phyloP scores from a whole-genome alignment of 2,797 vertebrate species.

The Pantherophis alleghaniensis region DNA sequence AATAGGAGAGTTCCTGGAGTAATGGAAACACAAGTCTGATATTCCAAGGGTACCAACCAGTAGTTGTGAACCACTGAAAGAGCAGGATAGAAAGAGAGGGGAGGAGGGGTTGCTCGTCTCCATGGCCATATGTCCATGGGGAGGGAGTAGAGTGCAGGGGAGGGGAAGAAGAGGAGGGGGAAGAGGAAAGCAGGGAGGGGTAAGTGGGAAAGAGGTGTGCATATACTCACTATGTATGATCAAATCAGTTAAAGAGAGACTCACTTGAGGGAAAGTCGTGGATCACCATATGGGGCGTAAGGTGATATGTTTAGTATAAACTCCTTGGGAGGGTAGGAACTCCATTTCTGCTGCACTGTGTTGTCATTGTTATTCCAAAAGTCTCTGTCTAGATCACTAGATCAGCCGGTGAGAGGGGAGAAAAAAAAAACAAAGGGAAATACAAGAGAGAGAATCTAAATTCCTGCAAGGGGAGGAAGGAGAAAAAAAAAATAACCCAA shows the following conservation, averaged over 20 bases:
- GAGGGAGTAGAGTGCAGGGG: conserved; percentile 72
- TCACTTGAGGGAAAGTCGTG: conserved; percentile 99
- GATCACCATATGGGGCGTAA: conserved; percentile 98
- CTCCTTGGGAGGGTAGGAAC: conserved; percentile 99
- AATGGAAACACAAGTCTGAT: not conserved
- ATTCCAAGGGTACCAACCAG: not conserved
- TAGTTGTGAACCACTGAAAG: conserved; percentile 48
- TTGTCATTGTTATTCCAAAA: conserved; percentile 99
- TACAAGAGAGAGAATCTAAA: conserved; percentile 74
- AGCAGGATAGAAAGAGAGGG: conserved; percentile 37
- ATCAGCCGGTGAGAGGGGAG: conserved; percentile 90
- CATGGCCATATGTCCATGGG: conserved; percentile 93
- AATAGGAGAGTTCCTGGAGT: not conserved
- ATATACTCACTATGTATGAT: conserved; percentile 72
- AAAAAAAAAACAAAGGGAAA: conserved; percentile 91
- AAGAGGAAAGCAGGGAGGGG: conserved; percentile 39
- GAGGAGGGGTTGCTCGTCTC: conserved; percentile 95
- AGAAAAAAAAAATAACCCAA: conserved; percentile 25
- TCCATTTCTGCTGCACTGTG: conserved; percentile 99
- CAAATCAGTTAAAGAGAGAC: conserved; percentile 85
- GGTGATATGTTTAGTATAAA: conserved; percentile 99
- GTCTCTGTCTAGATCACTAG: conserved; percentile 99
- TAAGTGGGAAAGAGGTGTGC: conserved; percentile 63
- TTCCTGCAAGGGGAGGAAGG: conserved; percentile 60
- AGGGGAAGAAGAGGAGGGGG: conserved; percentile 65